Evolutionary conservation across 2,888 invertebrate species (phyloP), one percentile per base, ranked within the genome.

Genomic region (Himalopsyche kuldschensis): DNA sequence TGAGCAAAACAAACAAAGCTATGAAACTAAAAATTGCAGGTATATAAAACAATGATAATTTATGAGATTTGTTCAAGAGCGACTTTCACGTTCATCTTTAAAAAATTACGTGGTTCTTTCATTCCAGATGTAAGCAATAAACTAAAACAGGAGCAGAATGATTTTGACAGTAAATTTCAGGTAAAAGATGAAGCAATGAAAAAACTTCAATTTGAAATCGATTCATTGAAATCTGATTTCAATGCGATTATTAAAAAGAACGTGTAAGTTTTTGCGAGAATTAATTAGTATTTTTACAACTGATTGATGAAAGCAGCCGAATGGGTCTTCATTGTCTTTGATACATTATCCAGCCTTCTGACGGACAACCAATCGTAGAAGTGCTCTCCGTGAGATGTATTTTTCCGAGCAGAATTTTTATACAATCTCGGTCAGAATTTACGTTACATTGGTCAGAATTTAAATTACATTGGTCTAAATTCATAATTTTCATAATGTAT

Each of bases 1-100:
- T 92, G 31, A 91, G 91, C 87, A 88, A 87, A 0, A 90, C 90
- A 4, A 93, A 93, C 86, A 88, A 89, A 27, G 89, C 89, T 78
- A 88, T 91, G 2, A 88, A 89, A 35, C 87, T 86, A 0, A 89
- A 90, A 86, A 92, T 93, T 78, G 87, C 89, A 87, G 90, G 92
- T 92, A 86, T 86, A 81, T 15, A 41, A 41, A 41, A 15, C 4
- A 41, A 41, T 41, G 15, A 41, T 15, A 35, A 2, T 4, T 41
- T 41, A 10, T 35, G 10, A 3, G 41, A 15, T 41, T 41, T 41
- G 1, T 41, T 15, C 15, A 41, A 41, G 4, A 15, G 41, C 35
- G 4, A 3, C 41, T 4, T 32, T 6, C 32, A 0, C 15, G 3
- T 41, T 41, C 15, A 15, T 15, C 15, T 15, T 3, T 15, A 41